Evolutionary conservation across 2,113 vertebrate genomes (phyloP).

Genomic region (Sylvia atricapilla): DNA sequence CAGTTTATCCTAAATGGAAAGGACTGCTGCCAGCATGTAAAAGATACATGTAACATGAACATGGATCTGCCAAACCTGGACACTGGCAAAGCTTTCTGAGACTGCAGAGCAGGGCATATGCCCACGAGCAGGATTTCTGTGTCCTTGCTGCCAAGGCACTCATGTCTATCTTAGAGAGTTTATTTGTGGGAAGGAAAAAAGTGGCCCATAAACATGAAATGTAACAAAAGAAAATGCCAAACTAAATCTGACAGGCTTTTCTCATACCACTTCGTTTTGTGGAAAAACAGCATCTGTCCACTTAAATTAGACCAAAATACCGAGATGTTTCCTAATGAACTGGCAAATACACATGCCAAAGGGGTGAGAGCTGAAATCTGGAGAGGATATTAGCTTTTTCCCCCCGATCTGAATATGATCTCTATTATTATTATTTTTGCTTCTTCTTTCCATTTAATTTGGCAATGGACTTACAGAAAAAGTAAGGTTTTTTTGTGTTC

Average conservation of each 20-base stretch:
- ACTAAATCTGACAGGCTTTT: conserved; percentile 27
- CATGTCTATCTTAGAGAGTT: not conserved
- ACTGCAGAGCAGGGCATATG: not conserved
- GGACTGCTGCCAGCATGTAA: not conserved
- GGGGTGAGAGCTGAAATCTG: conserved; percentile 35
- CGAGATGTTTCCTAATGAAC: conserved; percentile 58
- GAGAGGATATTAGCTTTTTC: conserved; percentile 44
- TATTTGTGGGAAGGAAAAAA: conserved; percentile 26
- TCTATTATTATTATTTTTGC: conserved; percentile 60
- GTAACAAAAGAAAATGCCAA: conserved; percentile 41
- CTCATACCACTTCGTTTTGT: conserved; percentile 38
- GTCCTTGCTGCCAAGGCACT: not conserved
- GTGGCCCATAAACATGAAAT: conserved; percentile 22
- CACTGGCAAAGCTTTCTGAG: not conserved
- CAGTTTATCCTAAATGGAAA: not conserved
- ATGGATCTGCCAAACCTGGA: not conserved
- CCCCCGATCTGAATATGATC: not conserved
- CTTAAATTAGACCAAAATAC: conserved; percentile 31
- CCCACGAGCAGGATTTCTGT: not conserved
- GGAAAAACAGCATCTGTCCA: conserved; percentile 24
- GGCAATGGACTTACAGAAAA: conserved; percentile 55
- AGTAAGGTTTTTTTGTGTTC: conserved; percentile 41
- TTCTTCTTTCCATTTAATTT: conserved; percentile 60
- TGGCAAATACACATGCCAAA: conserved; percentile 60
- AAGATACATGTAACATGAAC: not conserved